Base-by-base conservation (phyloP, 2,113 vertebrate genomes). In the Numida meleagris region DNA sequence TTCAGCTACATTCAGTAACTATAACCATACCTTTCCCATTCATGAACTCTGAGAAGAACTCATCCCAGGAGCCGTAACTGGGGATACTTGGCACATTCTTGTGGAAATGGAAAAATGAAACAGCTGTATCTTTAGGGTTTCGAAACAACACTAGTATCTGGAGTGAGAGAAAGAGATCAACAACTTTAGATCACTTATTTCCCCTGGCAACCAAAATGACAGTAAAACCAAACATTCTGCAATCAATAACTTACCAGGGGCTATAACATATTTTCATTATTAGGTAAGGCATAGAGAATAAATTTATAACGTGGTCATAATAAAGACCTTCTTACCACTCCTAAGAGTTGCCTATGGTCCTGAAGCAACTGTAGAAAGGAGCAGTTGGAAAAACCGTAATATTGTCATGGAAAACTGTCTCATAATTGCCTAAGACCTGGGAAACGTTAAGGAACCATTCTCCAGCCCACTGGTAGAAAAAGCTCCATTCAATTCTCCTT, bases 71-170 rank as follows among this genome's bases (percentile, higher is more conserved):
- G 83, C 95, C 76, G 45, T 90, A 96, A 29, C 94, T 95, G 4
- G 98, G 98, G 71, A 98, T 46, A 1, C 96, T 82, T 3, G 97
- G 97, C 82, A 97, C 98, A 36, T 96, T 97, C 40, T 98, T 98
- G 95, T 88, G 97, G 92, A 99, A 99, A 87, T 98, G 98, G 83
- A 97, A 99, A 96, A 96, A 98, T 27, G 97, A 99, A 36, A 98
- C 98, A 46, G 97, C 94, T 4, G 98, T 98, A 96, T 98, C 98
- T 97, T 99, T 98, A 24, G 98, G 97, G 82, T 99, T 99, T 96
- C 95, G 46, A 97, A 99, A 98, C 71, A 99, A 85, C 74, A 98
- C 97, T 90, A 98, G 14, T 74, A 97, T 98, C 98, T 99, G 93
- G 19, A 82, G 42, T 38, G 57, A 77, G 20, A 88, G 63, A 93